Evolutionary conservation across 2,113 vertebrate species (phyloP).

Genomic region (Centrocercus urophasianus): DNA sequence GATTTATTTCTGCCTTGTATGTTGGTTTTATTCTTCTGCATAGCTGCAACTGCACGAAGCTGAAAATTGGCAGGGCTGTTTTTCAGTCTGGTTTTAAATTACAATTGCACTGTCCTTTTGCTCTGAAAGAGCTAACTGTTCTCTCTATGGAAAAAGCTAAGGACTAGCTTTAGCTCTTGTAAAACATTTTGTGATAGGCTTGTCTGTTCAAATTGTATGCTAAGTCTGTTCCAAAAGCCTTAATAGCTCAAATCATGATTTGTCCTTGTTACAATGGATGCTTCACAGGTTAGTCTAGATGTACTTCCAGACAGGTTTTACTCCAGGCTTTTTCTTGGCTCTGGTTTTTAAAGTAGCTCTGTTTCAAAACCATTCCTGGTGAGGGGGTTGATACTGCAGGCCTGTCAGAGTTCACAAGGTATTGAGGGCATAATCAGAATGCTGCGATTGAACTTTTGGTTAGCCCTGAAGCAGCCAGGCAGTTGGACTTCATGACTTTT

Average conservation of each 20-base stretch:
- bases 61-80: background rate
- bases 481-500: background rate
- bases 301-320: background rate
- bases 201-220: background rate
- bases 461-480: background rate
- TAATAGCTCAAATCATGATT: background rate
- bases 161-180: background rate
- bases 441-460: background rate
- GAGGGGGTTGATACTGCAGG: background rate
- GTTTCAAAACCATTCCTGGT: background rate
- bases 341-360: background rate
- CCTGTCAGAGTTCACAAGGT: background rate
- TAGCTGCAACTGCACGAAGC: background rate
- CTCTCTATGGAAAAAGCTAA: background rate
- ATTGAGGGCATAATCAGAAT: background rate
- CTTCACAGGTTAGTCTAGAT: background rate
- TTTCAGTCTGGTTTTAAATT: background rate
- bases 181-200: background rate
- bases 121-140: background rate
- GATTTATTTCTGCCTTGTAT: background rate
- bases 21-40: background rate
- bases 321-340: background rate
- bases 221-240: background rate
- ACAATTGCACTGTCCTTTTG: background rate
- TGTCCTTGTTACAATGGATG: background rate